These are phyloP conservation scores for Myathropa florea DNA, from an alignment of 2,888 invertebrate species.

Conservation along the genomic window DNA sequence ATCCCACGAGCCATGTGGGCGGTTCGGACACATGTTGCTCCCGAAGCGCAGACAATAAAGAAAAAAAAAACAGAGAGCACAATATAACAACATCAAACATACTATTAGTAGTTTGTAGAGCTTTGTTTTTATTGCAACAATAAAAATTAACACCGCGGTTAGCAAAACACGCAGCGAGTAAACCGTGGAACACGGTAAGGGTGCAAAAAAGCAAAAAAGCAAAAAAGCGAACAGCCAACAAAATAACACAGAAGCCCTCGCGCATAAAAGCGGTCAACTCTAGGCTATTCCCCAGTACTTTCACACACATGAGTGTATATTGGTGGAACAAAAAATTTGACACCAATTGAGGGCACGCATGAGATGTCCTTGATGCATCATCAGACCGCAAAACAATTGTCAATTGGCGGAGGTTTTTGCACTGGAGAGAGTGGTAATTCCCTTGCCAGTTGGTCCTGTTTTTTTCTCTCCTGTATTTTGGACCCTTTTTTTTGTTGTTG, in stretches of 20 bases:
- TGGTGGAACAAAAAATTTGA: conserved; percentile 57
- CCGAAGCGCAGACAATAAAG: conserved; percentile 28
- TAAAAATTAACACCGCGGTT: conserved; percentile 72
- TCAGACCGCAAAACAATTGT: conserved; percentile 72
- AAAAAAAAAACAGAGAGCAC: conserved; percentile 35
- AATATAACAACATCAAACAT: conserved; percentile 64
- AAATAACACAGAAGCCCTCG: conserved; percentile 8
- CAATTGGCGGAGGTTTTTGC: conserved; percentile 67
- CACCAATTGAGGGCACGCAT: conserved; percentile 71
- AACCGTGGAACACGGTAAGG: conserved; percentile 65
- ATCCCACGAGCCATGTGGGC: conserved; percentile 55
- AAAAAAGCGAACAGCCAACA: neutral
- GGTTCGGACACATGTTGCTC: conserved; percentile 67
- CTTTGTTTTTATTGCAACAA: conserved; percentile 71
- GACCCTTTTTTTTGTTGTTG: neutral
- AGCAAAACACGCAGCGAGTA: conserved; percentile 71
- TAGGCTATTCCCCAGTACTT: conserved; percentile 13
- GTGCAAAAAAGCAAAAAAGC: conserved; percentile 24
- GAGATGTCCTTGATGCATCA: conserved; percentile 71
- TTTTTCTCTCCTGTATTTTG: conserved; percentile 5
- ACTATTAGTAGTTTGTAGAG: conserved; percentile 70
- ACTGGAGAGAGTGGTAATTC: conserved; percentile 51
- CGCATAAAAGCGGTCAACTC: conserved; percentile 60
- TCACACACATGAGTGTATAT: conserved; percentile 20
- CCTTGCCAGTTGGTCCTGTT: conserved; percentile 16